Conservation (phyloP, 2,888 invertebrate species). For the Pilophorus perplexus region DNA sequence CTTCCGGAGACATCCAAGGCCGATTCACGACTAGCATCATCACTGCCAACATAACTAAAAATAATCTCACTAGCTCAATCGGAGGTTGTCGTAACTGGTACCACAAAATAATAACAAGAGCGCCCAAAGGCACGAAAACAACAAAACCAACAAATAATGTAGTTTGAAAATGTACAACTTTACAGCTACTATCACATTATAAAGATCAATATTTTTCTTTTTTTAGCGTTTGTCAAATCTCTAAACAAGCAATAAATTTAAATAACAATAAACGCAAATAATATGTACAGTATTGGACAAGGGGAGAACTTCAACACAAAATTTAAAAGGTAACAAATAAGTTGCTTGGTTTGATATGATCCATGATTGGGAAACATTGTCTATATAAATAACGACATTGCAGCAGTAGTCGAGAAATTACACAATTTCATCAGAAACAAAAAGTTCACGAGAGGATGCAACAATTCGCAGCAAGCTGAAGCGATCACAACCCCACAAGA, state of each 20-base stretch:
- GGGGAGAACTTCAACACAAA: slow-evolving; percentile 7
- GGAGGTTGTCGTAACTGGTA: too few species aligned
- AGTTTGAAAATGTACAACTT: slow-evolving; percentile 19
- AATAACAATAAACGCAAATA: not conserved
- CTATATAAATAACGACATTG: not conserved
- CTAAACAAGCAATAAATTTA: slow-evolving; percentile 8
- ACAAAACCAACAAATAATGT: too few species aligned
- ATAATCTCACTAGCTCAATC: too few species aligned
- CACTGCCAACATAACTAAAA: too few species aligned
- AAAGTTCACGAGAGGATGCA: not conserved
- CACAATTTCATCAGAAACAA: not conserved
- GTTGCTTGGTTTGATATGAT: slow-evolving; percentile 2
- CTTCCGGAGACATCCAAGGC: too few species aligned
- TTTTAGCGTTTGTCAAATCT: too few species aligned
- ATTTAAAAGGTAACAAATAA: slow-evolving; percentile 3
- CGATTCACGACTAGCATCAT: too few species aligned
- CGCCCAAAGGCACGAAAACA: too few species aligned
- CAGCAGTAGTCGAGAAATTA: not conserved
- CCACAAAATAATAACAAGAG: too few species aligned
- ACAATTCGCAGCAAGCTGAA: slow-evolving; percentile 43
- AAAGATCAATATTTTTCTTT: not conserved
- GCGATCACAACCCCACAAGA: slow-evolving; percentile 46
- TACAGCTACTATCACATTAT: slow-evolving; percentile 28
- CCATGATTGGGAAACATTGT: slow-evolving; percentile 7
- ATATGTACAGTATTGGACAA: slow-evolving; percentile 13